Evolutionary conservation across 2,888 invertebrate genomes (phyloP).

Genomic region (Protodeltote pygarga): DNA sequence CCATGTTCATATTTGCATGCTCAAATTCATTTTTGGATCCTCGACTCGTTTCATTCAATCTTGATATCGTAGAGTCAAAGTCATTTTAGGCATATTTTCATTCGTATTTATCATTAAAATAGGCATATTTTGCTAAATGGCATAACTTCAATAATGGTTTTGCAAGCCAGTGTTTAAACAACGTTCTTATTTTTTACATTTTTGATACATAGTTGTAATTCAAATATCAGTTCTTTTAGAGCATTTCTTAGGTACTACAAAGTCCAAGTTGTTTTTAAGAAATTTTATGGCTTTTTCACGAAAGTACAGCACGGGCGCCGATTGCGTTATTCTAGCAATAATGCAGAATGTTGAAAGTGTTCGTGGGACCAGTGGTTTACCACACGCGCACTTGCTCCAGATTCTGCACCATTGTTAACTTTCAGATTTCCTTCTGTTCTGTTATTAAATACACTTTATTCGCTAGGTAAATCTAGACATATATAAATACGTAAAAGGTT

Average conservation of each 20-base stretch:
- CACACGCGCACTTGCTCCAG: slow-evolving; percentile 62
- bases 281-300: slow-evolving; percentile 14
- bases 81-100: too few relatives aligned
- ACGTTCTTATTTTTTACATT: too few relatives aligned
- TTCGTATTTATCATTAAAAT: too few relatives aligned
- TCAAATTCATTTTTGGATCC: too few relatives aligned
- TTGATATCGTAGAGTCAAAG: too few relatives aligned
- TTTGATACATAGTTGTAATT: too few relatives aligned
- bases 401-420: slow-evolving; percentile 67
- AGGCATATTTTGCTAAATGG: too few relatives aligned
- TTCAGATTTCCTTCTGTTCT: slow-evolving; percentile 54
- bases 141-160: too few relatives aligned
- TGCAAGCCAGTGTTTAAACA: too few relatives aligned
- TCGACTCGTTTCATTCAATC: too few relatives aligned
- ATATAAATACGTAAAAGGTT: not conserved
- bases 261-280: not conserved
- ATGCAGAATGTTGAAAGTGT: slow-evolving; percentile 67
- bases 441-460: slow-evolving; percentile 28
- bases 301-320: slow-evolving; percentile 32
- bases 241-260: not conserved
- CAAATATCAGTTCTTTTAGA: too few relatives aligned
- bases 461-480: slow-evolving; percentile 18
- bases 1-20: too few relatives aligned
- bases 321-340: slow-evolving; percentile 56
- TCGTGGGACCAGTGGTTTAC: slow-evolving; percentile 73